A percentile compares a stretch with the other conserved stretches of the same genome.
phyloP scores from a whole-genome alignment of 2,113 vertebrate species.

The Candoia aspera region DNA sequence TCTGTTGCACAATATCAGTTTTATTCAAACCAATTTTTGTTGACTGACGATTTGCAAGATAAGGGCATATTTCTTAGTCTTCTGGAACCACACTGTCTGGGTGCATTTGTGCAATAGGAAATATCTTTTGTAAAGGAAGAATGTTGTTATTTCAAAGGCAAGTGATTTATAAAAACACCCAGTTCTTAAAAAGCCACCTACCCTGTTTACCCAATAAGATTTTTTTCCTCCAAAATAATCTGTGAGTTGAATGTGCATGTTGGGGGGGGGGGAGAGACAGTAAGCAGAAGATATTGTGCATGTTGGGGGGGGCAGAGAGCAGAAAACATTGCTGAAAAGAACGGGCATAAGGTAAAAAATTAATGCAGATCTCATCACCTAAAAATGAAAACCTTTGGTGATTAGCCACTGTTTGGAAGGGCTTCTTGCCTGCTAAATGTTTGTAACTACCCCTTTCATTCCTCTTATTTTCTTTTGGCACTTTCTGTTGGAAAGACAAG shows the following conservation, averaged over 20 bases:
- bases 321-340: neutral
- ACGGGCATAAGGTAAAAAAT: neutral
- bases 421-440: neutral
- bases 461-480: neutral
- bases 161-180: neutral
- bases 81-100: neutral
- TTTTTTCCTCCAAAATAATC: neutral
- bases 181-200: neutral
- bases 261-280: neutral
- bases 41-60: neutral
- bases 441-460: neutral
- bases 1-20: neutral
- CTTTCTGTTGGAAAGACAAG: neutral
- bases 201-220: neutral
- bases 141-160: neutral
- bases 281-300: neutral
- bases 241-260: neutral
- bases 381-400: neutral
- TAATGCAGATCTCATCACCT: neutral
- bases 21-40: neutral
- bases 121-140: neutral
- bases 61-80: neutral
- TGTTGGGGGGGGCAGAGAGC: neutral
- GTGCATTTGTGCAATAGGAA: neutral
- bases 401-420: neutral